Conservation (phyloP, 2,113 vertebrate genomes). For the Cariama cristata region DNA sequence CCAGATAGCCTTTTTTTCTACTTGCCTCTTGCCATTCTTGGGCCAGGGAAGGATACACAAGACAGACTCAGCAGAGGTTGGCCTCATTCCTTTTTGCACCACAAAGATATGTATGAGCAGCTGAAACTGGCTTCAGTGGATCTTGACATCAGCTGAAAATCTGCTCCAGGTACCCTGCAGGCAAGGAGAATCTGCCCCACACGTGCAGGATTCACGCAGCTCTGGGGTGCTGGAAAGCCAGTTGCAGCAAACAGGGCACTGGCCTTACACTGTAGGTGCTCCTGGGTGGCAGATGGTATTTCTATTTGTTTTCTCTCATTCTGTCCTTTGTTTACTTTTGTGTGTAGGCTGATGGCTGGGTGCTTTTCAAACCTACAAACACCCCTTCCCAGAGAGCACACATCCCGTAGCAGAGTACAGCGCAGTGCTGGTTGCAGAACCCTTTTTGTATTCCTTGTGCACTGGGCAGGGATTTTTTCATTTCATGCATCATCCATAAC, state of each 20-base stretch:
- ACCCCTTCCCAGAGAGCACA: background rate
- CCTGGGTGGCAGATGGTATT: background rate
- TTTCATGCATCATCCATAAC: conserved; percentile 75
- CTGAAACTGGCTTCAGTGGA: background rate
- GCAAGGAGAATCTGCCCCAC: background rate
- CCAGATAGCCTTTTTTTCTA: background rate
- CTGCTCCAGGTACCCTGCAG: background rate
- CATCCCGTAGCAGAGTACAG: background rate
- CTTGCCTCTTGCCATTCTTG: background rate
- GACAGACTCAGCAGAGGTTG: background rate
- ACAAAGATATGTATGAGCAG: background rate
- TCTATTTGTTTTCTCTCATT: background rate
- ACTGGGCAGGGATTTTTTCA: conserved; percentile 70
- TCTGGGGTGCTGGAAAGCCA: background rate
- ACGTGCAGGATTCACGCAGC: rapidly evolving
- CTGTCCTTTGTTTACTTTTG: background rate
- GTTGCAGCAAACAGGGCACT: background rate
- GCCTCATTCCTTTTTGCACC: background rate
- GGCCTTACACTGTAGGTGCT: background rate
- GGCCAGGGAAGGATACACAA: background rate
- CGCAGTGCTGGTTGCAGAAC: conserved; percentile 21
- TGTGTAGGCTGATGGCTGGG: background rate
- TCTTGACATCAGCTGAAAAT: background rate
- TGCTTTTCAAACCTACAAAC: conserved; percentile 25
- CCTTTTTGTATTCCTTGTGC: conserved; percentile 71